A percentile compares a stretch with the other conserved stretches of the same genome.
Evolutionary conservation across 2,797 vertebrate genomes (phyloP).

Genomic region (Thalassophryne amazonica): DNA sequence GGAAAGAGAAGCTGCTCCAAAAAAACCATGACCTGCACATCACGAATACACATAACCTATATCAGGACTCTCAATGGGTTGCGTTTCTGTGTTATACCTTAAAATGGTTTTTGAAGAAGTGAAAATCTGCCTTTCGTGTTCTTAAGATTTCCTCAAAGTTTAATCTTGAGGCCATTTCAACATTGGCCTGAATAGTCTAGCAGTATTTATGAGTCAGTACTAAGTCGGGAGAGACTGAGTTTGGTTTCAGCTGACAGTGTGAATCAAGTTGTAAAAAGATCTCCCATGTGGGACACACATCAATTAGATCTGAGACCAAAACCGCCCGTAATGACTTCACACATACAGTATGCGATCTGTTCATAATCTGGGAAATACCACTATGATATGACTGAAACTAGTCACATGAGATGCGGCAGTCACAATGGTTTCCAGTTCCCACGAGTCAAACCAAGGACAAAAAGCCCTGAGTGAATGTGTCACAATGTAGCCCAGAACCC

Average conservation of each 20-base stretch:
- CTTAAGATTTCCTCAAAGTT: neutral
- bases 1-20: too few relatives aligned
- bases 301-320: constrained; percentile 5
- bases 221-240: neutral
- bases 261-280: constrained; percentile 1
- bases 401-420: constrained; percentile 43
- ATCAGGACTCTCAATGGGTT: too few relatives aligned
- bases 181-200: neutral
- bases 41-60: too few relatives aligned
- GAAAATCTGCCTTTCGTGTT: too few relatives aligned
- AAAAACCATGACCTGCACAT: too few relatives aligned
- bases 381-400: constrained; percentile 37
- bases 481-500: constrained; percentile 49
- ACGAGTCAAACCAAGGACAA: constrained; percentile 65
- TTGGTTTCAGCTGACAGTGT: constrained; percentile 4
- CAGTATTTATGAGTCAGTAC: neutral
- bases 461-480: constrained; percentile 36
- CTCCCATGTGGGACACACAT: constrained; percentile 11
- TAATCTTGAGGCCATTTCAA: neutral
- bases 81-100: too few relatives aligned
- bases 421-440: constrained; percentile 56
- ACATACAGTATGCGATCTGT: neutral
- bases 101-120: too few relatives aligned
- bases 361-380: constrained; percentile 32
- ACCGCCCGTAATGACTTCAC: constrained; percentile 30